Evolutionary conservation across 2,797 vertebrate species (phyloP).

Genomic region (Masticophis lateralis): DNA sequence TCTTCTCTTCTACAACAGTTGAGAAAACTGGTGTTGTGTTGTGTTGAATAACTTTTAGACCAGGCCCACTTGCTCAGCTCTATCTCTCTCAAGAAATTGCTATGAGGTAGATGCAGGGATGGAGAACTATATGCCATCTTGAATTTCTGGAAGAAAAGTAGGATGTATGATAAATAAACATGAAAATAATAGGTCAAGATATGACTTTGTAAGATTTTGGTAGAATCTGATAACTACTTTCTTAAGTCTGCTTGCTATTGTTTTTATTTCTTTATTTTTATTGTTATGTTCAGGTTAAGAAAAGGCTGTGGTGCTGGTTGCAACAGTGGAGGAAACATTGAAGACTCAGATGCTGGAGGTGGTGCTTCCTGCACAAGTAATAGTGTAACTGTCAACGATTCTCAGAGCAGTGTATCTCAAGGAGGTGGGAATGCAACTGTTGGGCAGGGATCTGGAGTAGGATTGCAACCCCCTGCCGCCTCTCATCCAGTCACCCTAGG

Average conservation of each 20-base stretch:
- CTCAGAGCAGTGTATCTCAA: conserved; percentile 84
- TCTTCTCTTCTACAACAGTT: neutral
- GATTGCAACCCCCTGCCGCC: conserved; percentile 78
- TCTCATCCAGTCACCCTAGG: conserved; percentile 85
- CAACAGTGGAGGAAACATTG: conserved; percentile 97
- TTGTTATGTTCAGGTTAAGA: conserved; percentile 76
- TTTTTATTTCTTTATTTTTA: conserved; percentile 11
- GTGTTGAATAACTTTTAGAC: neutral
- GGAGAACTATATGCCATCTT: neutral
- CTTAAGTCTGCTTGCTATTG: neutral
- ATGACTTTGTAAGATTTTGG: neutral
- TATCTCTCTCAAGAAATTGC: neutral
- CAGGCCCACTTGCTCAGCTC: neutral
- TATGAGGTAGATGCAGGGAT: neutral
- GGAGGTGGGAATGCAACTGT: conserved; percentile 42
- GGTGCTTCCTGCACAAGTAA: conserved; percentile 86
- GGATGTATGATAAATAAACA: neutral
- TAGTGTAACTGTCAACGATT: conserved; percentile 82
- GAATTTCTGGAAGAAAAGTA: neutral
- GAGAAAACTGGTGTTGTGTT: neutral
- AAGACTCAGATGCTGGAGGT: conserved; percentile 88
- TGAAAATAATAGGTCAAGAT: too few relatives aligned
- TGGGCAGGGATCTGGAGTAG: conserved; percentile 72
- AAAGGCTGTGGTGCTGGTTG: conserved; percentile 98
- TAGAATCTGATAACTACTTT: neutral